Conservation (phyloP, 2,797 vertebrate genomes). For the Onychomys torridus region DNA sequence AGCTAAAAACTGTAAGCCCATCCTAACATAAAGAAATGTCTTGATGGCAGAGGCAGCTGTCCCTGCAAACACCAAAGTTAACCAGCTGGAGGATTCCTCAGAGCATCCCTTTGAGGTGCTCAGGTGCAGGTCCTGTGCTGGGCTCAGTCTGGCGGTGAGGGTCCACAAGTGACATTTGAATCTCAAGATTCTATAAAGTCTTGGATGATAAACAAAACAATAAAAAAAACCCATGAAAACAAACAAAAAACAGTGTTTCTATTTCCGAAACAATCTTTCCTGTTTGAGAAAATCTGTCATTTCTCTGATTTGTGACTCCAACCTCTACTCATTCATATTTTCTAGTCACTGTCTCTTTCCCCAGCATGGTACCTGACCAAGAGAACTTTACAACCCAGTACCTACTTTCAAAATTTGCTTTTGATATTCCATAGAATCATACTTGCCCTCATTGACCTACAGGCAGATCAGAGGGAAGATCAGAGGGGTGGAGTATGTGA, state of each 20-base stretch:
- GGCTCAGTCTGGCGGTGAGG: background rate
- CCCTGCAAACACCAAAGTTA: background rate
- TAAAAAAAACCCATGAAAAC: no score
- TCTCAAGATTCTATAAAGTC: background rate
- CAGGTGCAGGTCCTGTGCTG: background rate
- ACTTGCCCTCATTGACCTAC: background rate
- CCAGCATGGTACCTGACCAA: background rate
- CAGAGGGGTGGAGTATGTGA: no score
- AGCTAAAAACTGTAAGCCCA: background rate
- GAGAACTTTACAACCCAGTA: background rate
- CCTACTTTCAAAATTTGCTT: background rate
- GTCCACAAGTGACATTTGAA: background rate
- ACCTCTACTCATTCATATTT: background rate
- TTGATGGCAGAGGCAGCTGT: accelerated
- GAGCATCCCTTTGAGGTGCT: background rate
- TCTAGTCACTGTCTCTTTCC: background rate
- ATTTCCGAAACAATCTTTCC: conserved; percentile 30
- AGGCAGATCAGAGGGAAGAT: background rate
- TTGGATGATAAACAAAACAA: background rate
- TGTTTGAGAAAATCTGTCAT: background rate
- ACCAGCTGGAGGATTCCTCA: background rate
- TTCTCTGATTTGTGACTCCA: background rate
- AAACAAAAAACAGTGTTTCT: background rate
- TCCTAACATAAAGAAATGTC: background rate
- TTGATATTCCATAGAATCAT: background rate